phyloP scores from a whole-genome alignment of 2,888 invertebrate species.

The Sicus ferrugineus region DNA sequence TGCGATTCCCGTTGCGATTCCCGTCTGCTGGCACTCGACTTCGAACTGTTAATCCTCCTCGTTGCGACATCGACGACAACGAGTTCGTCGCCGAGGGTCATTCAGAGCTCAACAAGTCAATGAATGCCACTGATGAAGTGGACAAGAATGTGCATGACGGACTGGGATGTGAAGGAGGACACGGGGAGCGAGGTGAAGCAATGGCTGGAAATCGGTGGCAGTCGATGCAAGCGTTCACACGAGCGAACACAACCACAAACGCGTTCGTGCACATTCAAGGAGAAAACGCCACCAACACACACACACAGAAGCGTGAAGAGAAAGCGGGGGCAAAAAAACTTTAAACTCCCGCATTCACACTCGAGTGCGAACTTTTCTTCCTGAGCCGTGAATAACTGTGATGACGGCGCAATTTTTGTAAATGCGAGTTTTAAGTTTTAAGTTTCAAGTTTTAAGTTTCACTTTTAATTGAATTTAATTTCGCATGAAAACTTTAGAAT shows the following conservation, averaged over 20 bases:
- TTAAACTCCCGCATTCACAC: background rate
- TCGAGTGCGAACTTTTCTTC: background rate
- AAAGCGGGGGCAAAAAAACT: background rate
- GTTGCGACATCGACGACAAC: background rate
- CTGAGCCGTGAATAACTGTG: background rate
- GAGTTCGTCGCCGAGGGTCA: too few species aligned
- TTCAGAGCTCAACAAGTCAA: conserved; percentile 6
- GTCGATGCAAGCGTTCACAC: background rate
- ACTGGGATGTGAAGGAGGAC: background rate
- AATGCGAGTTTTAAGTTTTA: too few species aligned
- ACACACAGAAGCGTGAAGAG: background rate
- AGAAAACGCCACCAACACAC: too few species aligned
- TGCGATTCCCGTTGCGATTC: background rate
- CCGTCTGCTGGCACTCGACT: background rate
- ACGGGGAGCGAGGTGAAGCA: background rate
- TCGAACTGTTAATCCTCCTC: background rate
- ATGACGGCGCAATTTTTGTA: too few species aligned
- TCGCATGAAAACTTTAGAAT: too few species aligned
- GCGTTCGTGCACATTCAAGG: background rate
- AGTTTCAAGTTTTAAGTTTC: too few species aligned
- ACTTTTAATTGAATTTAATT: too few species aligned
- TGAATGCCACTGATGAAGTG: background rate
- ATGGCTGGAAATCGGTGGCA: background rate
- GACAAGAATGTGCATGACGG: too few species aligned
- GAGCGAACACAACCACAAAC: background rate